These are phyloP conservation scores for Alloplasta piceator DNA, from an alignment of 2,888 invertebrate genomes.

Conservation along the genomic window DNA sequence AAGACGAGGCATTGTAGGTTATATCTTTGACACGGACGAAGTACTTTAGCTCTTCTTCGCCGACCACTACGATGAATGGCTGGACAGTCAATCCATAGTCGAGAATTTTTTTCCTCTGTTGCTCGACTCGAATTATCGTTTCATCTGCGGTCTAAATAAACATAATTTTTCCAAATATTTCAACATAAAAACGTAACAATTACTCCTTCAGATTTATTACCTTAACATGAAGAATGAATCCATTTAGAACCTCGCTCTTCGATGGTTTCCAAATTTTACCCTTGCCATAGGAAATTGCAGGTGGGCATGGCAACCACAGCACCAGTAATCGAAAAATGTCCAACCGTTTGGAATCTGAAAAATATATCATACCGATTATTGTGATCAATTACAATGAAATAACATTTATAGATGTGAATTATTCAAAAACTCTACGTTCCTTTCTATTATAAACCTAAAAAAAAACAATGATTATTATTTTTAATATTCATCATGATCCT, in stretches of 20 bases:
- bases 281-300: conserved; percentile 12
- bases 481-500: neutral
- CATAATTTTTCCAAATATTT: no score
- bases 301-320: conserved; percentile 45
- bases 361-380: neutral
- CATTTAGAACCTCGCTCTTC: conserved; percentile 53
- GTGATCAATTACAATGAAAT: no score
- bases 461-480: neutral
- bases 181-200: no score
- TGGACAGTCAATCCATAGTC: no score
- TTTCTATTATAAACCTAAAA: conserved; percentile 8
- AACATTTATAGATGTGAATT: neutral
- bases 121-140: no score
- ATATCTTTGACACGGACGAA: no score
- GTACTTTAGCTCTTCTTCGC: no score
- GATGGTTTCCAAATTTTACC: conserved; percentile 10
- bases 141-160: no score
- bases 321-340: conserved; percentile 32
- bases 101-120: no score
- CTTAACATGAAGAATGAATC: conserved; percentile 55
- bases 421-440: conserved; percentile 2
- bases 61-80: no score
- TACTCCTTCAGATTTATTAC: conserved; percentile 25
- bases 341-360: conserved; percentile 38
- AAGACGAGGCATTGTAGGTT: no score